Conservation (phyloP, 2,888 invertebrate species). For the Epiperipatus broadwayi region DNA sequence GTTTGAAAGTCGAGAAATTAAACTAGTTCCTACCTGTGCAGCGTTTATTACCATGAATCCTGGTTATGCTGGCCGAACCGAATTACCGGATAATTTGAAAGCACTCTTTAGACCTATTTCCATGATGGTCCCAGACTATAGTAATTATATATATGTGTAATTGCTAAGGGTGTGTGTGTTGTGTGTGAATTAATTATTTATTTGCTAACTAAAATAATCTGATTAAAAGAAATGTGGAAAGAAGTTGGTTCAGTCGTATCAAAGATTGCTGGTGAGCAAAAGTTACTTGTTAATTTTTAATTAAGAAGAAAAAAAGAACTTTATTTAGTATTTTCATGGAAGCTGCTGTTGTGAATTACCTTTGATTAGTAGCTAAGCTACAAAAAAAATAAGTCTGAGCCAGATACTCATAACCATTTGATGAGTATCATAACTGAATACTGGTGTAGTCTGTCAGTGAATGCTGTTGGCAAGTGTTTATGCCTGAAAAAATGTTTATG, state of each 20-base stretch:
- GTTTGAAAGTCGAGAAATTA: conserved; percentile 75
- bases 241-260: background rate
- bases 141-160: conserved; percentile 32
- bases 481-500: too few relatives aligned
- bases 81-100: conserved; percentile 69
- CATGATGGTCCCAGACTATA: conserved; percentile 85
- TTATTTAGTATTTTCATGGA: too few relatives aligned
- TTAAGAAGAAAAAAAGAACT: too few relatives aligned
- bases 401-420: too few relatives aligned
- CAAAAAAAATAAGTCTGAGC: too few relatives aligned
- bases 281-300: too few relatives aligned
- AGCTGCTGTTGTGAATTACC: too few relatives aligned
- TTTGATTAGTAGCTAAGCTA: too few relatives aligned
- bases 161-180: background rate
- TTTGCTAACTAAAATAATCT: background rate
- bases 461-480: too few relatives aligned
- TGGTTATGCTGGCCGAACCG: conserved; percentile 71
- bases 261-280: too few relatives aligned
- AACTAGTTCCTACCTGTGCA: conserved; percentile 54
- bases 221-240: background rate
- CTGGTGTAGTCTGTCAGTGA: too few relatives aligned
- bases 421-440: too few relatives aligned
- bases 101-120: conserved; percentile 65
- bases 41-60: conserved; percentile 84
- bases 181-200: background rate